phyloP scores from a whole-genome alignment of 2,797 vertebrate genomes.

The Acanthornis magna region DNA sequence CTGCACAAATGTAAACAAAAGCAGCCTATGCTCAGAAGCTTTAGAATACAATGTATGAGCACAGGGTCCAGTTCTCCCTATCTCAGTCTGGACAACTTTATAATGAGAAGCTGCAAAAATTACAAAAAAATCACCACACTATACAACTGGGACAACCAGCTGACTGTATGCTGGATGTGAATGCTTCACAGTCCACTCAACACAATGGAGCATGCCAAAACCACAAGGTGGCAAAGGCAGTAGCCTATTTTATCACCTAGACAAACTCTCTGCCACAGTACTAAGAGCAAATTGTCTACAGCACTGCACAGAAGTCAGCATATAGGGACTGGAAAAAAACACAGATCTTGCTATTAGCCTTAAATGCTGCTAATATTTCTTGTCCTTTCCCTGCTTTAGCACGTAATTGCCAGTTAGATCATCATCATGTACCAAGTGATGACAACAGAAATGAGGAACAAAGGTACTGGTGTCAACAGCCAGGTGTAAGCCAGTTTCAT shows the following conservation, averaged over 20 bases:
- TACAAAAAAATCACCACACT: neutral
- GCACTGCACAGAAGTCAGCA: neutral
- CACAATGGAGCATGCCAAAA: neutral
- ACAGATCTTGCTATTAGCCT: neutral
- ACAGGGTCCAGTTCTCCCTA: neutral
- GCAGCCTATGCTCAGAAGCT: neutral
- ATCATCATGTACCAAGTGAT: neutral
- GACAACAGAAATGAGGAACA: neutral
- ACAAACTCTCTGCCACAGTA: neutral
- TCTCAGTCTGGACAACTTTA: neutral
- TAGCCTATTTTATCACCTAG: neutral
- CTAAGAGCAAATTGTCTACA: neutral
- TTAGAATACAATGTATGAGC: neutral
- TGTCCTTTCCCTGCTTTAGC: neutral
- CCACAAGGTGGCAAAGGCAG: neutral
- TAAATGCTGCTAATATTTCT: neutral
- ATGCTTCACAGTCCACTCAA: neutral
- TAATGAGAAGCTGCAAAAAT: neutral
- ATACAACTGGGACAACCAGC: neutral
- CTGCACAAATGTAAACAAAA: neutral
- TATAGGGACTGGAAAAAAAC: neutral
- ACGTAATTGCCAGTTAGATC: neutral
- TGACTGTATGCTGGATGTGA: neutral
- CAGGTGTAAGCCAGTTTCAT: neutral
- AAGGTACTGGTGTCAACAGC: neutral